phyloP scores from a whole-genome alignment of 2,888 invertebrate genomes.

The Conomelus anceps region DNA sequence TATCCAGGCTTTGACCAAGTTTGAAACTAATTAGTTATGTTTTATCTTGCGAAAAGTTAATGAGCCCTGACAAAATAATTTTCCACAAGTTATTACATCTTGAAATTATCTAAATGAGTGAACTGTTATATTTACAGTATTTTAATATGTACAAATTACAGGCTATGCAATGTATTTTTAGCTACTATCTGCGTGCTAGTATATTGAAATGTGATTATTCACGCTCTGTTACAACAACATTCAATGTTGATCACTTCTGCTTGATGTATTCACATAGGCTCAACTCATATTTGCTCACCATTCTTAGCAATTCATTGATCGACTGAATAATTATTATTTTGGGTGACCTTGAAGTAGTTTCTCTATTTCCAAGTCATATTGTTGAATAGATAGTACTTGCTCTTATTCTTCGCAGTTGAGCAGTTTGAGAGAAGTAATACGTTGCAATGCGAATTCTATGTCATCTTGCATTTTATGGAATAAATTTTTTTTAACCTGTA shows the following conservation, averaged over 20 bases:
- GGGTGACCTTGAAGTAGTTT: neutral
- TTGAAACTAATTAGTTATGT: neutral
- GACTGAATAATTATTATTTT: neutral
- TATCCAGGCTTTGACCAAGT: neutral
- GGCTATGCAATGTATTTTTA: too few species aligned
- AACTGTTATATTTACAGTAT: neutral
- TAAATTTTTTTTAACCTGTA: neutral
- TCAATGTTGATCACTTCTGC: neutral
- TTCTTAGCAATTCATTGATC: neutral
- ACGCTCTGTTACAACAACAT: neutral
- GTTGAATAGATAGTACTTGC: neutral
- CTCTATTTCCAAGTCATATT: neutral
- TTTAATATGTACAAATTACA: neutral
- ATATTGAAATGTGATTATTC: too few species aligned
- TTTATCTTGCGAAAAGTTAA: neutral
- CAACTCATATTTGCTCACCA: neutral
- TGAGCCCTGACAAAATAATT: neutral
- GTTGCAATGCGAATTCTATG: neutral
- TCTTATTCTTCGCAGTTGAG: neutral
- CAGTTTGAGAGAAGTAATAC: neutral
- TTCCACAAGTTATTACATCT: neutral
- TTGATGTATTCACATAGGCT: neutral
- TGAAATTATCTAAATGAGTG: neutral
- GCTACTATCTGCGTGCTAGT: neutral
- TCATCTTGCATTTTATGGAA: neutral